Base-by-base conservation (phyloP, 1,140 invertebrate genomes). In the Calycopis cecrops region DNA sequence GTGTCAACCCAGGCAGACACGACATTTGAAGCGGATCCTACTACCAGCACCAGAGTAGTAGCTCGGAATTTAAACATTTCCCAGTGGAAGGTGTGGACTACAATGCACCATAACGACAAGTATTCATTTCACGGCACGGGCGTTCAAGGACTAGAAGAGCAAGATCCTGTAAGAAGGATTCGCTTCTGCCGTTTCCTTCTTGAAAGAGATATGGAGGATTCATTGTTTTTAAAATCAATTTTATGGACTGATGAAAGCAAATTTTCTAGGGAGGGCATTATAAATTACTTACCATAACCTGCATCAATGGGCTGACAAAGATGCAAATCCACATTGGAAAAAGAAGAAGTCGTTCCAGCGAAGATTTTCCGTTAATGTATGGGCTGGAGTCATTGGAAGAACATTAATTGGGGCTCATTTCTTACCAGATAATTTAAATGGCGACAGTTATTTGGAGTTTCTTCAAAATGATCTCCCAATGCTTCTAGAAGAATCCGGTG, bases 321-420 rank as follows among this genome's bases (percentile, higher is more conserved):
- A 16, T 16, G 17, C 37, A 18, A 52, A 52, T 21, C 37, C 51
- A 42, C 16, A 52, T 40, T 35, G 38, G 17, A 52, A 52, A 42
- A 3, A 37, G 21, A 8, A 52, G 37, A 52, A 33, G 21, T 42
- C 37, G 4, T 42, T 52, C 28, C 51, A 42, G 40, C 18, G 37
- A 52, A 52, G 35, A 38, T 52, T 52, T 18, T 40, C 35, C 40
- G 35, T 57, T n/a, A 50, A 57, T 21, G 48, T 57, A 16, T 57
- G 55, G 55, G 48, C 55, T 40, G 55, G 48, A 57, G 21, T 57
- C n/a, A 50, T 56, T 48, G 54, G 47, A 28, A 56, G 49, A 49
- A 28, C 12, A 14, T 16, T 56, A 14, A 49, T 56, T 49, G 47
- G 47, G 28, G 44, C 54, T 35, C 54, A 56, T 49, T 56, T 28